Evolutionary conservation across 2,888 invertebrate genomes (phyloP).

Genomic region (Cephalotes varians): DNA sequence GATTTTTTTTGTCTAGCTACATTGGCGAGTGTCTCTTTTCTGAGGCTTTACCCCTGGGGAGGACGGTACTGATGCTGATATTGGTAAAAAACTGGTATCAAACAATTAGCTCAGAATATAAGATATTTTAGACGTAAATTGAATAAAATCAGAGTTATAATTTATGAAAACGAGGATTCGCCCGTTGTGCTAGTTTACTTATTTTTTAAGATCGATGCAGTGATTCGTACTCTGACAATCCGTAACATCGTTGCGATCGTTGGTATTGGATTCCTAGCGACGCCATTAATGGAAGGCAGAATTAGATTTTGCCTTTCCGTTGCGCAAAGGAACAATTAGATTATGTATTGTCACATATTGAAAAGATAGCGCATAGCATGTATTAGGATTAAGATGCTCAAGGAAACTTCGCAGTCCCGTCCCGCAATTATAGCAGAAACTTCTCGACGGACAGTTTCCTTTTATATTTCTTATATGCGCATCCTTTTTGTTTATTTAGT

Average conservation of each 20-base stretch:
- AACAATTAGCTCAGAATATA: conserved; percentile 92
- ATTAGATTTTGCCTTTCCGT: conserved; percentile 98
- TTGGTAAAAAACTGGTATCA: conserved; percentile 89
- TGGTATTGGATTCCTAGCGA: conserved; percentile 99
- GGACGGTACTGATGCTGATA: conserved; percentile 92
- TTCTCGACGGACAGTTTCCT: too few relatives aligned
- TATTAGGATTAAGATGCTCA: too few relatives aligned
- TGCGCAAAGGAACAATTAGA: conserved; percentile 98
- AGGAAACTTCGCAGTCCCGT: too few relatives aligned
- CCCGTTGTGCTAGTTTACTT: conserved; percentile 98
- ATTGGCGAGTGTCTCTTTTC: too few relatives aligned
- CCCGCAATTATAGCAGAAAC: too few relatives aligned
- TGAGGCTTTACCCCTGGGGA: too few relatives aligned
- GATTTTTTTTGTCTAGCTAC: too few relatives aligned
- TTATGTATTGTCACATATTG: too few relatives aligned
- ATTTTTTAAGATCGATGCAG: conserved; percentile 97
- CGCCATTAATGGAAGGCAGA: conserved; percentile 96
- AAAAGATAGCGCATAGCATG: too few relatives aligned
- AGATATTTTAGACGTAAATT: conserved; percentile 92
- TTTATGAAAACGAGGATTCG: conserved; percentile 96
- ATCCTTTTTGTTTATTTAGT: too few relatives aligned
- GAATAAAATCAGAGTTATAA: conserved; percentile 95
- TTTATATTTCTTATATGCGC: too few relatives aligned
- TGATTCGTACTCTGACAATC: conserved; percentile 93
- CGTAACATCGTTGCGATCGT: conserved; percentile 96